Evolutionary conservation across 1,140 invertebrate species (phyloP).

Genomic region (Hormaphis cornu): DNA sequence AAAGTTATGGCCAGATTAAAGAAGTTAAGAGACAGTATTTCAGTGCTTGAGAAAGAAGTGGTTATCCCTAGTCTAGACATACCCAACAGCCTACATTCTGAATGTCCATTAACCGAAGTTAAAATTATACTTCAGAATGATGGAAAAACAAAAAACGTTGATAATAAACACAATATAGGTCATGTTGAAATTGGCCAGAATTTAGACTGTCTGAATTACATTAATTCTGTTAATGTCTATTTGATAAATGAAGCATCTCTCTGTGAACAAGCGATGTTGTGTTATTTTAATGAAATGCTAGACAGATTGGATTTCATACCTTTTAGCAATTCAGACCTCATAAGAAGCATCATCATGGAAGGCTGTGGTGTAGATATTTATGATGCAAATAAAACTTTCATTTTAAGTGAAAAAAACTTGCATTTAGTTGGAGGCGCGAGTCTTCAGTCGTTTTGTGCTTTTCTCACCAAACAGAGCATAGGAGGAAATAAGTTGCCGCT

Average conservation of each 20-base stretch:
- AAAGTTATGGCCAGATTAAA: conserved; percentile 52
- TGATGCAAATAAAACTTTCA: conserved; percentile 52
- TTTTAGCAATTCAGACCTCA: conserved; percentile 58
- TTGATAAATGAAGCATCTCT: conserved; percentile 52
- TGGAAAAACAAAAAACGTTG: conserved; percentile 36
- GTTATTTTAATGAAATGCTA: conserved; percentile 47
- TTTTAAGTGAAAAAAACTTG: conserved; percentile 43
- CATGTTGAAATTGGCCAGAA: conserved; percentile 51
- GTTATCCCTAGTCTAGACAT: conserved; percentile 50
- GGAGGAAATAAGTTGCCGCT: conserved; percentile 50
- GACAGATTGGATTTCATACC: conserved; percentile 44
- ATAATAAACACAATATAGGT: conserved; percentile 37
- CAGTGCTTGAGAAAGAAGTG: conserved; percentile 53
- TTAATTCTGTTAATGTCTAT: conserved; percentile 51
- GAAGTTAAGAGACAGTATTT: conserved; percentile 47
- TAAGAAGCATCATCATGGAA: conserved; percentile 56
- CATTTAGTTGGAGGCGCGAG: conserved; percentile 58
- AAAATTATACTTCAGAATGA: conserved; percentile 45
- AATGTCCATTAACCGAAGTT: conserved; percentile 46
- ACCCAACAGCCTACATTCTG: conserved; percentile 55
- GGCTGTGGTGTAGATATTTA: conserved; percentile 54
- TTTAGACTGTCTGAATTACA: conserved; percentile 49
- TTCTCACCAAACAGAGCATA: conserved; percentile 52
- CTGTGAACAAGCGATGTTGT: conserved; percentile 53
- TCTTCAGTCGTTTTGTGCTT: conserved; percentile 52